Conservation (phyloP, 2,888 invertebrate genomes). For the Julus scandinavius region DNA sequence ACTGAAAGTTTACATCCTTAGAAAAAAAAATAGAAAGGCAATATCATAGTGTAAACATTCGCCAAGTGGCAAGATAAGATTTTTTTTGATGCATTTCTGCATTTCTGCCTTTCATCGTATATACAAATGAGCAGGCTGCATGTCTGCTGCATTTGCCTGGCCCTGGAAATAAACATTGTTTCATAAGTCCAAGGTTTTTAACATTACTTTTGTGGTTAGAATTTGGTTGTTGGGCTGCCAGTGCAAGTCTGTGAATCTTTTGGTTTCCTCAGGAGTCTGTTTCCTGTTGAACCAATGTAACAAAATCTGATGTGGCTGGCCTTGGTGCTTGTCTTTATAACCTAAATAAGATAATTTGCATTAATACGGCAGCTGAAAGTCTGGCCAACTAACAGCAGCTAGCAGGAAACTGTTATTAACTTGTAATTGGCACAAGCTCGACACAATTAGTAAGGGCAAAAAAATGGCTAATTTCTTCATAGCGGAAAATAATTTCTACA, state of each 20-base stretch:
- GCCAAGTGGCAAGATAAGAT: background rate
- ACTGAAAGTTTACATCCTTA: background rate
- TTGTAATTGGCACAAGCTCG: background rate
- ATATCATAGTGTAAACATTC: background rate
- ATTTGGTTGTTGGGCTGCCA: background rate
- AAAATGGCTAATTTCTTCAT: no score
- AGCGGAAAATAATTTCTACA: no score
- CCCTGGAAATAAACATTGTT: background rate
- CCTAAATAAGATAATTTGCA: background rate
- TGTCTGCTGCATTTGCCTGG: background rate
- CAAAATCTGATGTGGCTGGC: background rate
- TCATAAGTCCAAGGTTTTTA: background rate
- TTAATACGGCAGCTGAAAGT: background rate
- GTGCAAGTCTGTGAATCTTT: no score
- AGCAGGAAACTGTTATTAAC: slow-evolving; percentile 34
- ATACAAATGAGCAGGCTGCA: background rate
- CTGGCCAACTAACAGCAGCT: background rate
- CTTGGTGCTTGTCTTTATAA: background rate
- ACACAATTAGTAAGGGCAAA: background rate
- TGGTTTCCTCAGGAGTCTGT: background rate
- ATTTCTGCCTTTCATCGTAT: background rate
- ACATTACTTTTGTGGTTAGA: background rate
- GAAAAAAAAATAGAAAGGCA: background rate
- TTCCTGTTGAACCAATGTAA: background rate
- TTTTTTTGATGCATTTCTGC: background rate